Percentiles rank a stretch among this genome's conserved stretches.
phyloP scores from a whole-genome alignment of 2,113 vertebrate species.

The Phoenicopterus ruber region DNA sequence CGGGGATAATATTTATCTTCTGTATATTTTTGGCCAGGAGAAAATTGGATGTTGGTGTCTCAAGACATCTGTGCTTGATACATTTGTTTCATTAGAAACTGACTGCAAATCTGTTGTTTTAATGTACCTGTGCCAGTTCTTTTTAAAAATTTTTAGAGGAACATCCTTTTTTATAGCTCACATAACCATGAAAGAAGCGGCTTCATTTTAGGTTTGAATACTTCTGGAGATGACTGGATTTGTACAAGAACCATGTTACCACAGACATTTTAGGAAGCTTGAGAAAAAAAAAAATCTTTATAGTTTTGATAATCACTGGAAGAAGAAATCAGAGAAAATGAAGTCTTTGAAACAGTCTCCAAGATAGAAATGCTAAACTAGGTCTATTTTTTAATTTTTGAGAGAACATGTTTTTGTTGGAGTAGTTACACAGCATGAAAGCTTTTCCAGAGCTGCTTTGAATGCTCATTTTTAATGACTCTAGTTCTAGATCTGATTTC shows the following conservation, averaged over 20 bases:
- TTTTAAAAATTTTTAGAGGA: conserved; percentile 10
- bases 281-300: neutral
- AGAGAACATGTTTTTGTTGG: conserved; percentile 28
- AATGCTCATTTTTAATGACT: neutral
- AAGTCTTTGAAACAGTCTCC: neutral
- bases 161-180: neutral
- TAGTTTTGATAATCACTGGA: conserved; percentile 13
- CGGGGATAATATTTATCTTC: conserved; percentile 38
- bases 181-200: neutral
- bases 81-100: conserved; percentile 1
- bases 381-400: neutral
- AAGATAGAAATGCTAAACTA: neutral
- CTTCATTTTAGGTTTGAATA: conserved; percentile 21
- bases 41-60: conserved; percentile 32
- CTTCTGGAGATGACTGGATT: conserved; percentile 1
- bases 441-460: neutral
- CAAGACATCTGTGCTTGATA: conserved; percentile 44
- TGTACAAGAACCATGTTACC: neutral
- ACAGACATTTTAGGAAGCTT: conserved; percentile 5
- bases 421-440: neutral
- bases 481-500: neutral
- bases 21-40: conserved; percentile 28
- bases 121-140: neutral
- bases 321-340: neutral
- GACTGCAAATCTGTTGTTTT: conserved; percentile 15